phyloP scores from a whole-genome alignment of 2,113 vertebrate genomes.

The Forbesichthys agassizii region DNA sequence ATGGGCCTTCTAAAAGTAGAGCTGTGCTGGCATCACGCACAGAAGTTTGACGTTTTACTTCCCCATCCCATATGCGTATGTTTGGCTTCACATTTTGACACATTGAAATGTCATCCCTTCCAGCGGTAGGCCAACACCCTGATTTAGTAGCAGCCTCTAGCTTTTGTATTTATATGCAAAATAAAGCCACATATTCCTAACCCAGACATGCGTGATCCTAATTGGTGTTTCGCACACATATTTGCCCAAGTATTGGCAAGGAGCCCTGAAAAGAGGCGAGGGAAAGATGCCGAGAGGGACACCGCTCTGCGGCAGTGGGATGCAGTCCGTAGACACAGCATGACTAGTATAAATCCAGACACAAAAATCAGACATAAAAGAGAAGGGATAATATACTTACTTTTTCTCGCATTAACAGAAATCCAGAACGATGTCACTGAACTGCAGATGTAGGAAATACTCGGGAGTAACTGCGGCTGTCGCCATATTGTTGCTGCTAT shows the following conservation, averaged over 20 bases:
- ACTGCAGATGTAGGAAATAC: constrained; percentile 82
- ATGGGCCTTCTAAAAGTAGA: background rate
- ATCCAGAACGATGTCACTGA: constrained; percentile 77
- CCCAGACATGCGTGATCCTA: no score
- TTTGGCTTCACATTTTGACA: constrained; percentile 58
- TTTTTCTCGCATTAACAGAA: constrained; percentile 79
- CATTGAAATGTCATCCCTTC: constrained; percentile 62
- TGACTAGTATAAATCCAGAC: constrained; percentile 32
- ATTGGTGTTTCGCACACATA: constrained; percentile 31
- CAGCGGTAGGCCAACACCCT: constrained; percentile 75
- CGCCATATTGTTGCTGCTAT: constrained; percentile 90
- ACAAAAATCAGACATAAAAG: constrained; percentile 39
- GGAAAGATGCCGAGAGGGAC: constrained; percentile 72
- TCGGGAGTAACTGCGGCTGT: constrained; percentile 90
- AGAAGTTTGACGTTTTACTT: constrained; percentile 72
- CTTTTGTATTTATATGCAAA: constrained; percentile 1
- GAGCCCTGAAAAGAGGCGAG: constrained; percentile 58
- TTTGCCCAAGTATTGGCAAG: constrained; percentile 49
- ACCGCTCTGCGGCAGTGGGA: constrained; percentile 86
- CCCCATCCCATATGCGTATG: constrained; percentile 63
- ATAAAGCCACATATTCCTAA: background rate
- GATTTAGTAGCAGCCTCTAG: constrained; percentile 37
- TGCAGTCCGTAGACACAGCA: constrained; percentile 70
- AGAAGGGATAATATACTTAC: constrained; percentile 74
- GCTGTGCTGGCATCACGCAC: constrained; percentile 9